Evolutionary conservation across 2,888 invertebrate genomes (phyloP), one percentile per base, ranked within the genome.

Genomic region (Eledona agricola): DNA sequence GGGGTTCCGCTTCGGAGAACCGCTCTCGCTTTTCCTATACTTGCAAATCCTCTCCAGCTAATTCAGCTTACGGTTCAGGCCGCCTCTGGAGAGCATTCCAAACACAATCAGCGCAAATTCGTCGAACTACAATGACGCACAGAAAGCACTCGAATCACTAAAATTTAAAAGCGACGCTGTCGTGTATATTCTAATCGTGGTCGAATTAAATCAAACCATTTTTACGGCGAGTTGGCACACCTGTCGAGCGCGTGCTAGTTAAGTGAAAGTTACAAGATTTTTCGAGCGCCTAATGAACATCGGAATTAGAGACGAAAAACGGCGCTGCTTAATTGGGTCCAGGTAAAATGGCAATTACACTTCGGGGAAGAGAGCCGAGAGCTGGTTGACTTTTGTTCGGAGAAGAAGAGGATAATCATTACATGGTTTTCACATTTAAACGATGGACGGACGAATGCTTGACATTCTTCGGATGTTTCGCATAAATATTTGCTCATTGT

Each of bases 371-470:
- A 13, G 28, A 42, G n/a, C n/a, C 29, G 29, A 42, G 16, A 19
- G 12, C 29, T 19, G 43, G 22, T 55, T 56, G 56, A 58, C 56
- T 60, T 58, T 60, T 51, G 58, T 58, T 60, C 57, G 32, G 10
- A 50, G 57, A 59, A 59, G 43, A 13, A 31, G 40, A 51, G 59
- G 59, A 61, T 58, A 60, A 60, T 62, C 53, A 55, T 56, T 58
- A 62, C 59, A 62, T 50, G 62, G 55, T 60, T 62, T 60, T 60
- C 57, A 60, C 58, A 60, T 62, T 62, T 62, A 60, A 59, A 47
- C 56, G 51, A 56, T 56, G 55, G 54, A 42, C 55, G 55, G 58
- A 51, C 49, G 55, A 55, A 63, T 63, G 34, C 57, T 52, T 63
- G 9, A 51, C 54, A 59, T 63, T 63, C 60, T 56, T 57, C 26